Evolutionary conservation across 2,888 invertebrate species (phyloP), one percentile per base, ranked within the genome.

Genomic region (Nomada fabriciana): DNA sequence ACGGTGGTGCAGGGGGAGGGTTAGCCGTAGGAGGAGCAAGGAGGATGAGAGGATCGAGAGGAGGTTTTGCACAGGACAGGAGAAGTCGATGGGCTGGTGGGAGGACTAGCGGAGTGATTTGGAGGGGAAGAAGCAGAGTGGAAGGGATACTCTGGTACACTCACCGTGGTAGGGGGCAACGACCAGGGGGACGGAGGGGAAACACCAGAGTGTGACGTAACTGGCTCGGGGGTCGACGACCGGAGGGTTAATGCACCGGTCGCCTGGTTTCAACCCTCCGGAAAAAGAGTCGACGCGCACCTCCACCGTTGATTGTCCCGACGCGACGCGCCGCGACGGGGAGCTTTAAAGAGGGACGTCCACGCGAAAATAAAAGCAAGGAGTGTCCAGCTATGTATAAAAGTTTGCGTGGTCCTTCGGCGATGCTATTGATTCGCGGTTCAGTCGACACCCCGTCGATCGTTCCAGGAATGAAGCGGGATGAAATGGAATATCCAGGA

Each of bases 181-280:
- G n/a, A 69, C 57, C 76, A 55, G 69, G 72, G 72, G 69, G 76
- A 78, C 67, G 73, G 74, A 61, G 69, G 57, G 65, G 79, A 81
- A 76, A 82, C 74, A 80, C 63, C 80, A 81, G 72, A 71, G 84
- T 84, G 87, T 93, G 93, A 93, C 91, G 93, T 93, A 93, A 93
- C 91, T 91, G 88, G 90, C 89, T 90, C 91, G 89, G 87, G 93
- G 88, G 93, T 93, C 93, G 90, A 90, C 89, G 93, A 93, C 93
- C 93, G 90, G 88, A 90, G 92, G 92, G 92, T 93, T 92, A 91
- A 90, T 91, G 92, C 92, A 93, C 93, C 92, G 92, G 88, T 87
- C 82, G 91, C 88, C 88, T 88, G 88, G 88, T 90, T 91, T 88
- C 90, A 87, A 90, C 88, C 90, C 90, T 88, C 88, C 89, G 89